Evolutionary conservation across 2,888 invertebrate genomes (phyloP), one percentile per base, ranked within the genome.

Genomic region (Lasioglossum vierecki): DNA sequence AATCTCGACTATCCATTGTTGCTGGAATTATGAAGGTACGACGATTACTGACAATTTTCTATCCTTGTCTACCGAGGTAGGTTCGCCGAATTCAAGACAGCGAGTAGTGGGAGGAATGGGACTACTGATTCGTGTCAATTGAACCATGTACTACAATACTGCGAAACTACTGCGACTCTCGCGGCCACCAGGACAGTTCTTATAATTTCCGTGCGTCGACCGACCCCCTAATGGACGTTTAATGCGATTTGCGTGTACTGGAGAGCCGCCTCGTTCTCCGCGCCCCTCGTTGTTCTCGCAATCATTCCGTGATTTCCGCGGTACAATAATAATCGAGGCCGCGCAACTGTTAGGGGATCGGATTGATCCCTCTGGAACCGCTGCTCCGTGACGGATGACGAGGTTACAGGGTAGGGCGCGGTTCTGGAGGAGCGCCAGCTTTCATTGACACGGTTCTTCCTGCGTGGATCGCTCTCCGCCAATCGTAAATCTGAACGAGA

Each of bases 291-390:
- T 78, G 77, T 83, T 83, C 49, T 74, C 46, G 73, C 83, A 74
- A 84, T 84, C 78, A 75, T 83, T 84, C 41, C 53, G 83, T 53
- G 83, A 84, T 82, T 82, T 80, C 82, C 82, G 35, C 49, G 70
- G 49, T 74, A 53, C 83, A 70, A 78, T 83, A 78, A 83, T 83
- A 83, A 83, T 79, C 63, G 53, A 71, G 75, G 78, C 13, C 70
- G 71, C 44, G 63, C 83, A 75, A 84, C 77, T 78, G 84, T 70
- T 78, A 63, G 77, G 35, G 35, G 53, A 53, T 35, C 73, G 39
- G 8, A 6, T 6, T 46, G 41, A 63, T 60, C 49, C 60, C 35
- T 18, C 74, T 49, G 63, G 83, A 78, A 71, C 83, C 70, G 60
- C 70, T 83, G n/a, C 30, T 26, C 30, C 35, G 26, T 53, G 41